Percentiles rank a stretch among this genome's conserved stretches.
phyloP scores from a whole-genome alignment of 2,888 invertebrate genomes.

The Anaspis maculata region DNA sequence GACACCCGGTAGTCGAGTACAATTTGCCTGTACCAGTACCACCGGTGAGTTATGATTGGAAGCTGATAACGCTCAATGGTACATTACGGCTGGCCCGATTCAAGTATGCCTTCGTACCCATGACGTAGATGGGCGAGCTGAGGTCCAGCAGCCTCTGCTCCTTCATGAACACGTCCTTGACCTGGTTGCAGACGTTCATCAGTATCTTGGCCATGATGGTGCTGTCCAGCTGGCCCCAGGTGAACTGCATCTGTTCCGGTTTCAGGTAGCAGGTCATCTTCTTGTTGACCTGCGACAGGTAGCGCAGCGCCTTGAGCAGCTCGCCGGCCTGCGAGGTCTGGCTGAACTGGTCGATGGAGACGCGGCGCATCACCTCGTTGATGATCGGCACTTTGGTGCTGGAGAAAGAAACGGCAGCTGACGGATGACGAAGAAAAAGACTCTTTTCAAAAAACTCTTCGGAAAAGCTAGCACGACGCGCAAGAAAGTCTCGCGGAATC shows the following conservation, averaged over 20 bases:
- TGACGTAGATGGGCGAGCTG: constrained; percentile 48
- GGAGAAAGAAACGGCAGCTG: constrained; percentile 29
- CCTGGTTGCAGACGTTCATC: constrained; percentile 44
- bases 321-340: constrained; percentile 49
- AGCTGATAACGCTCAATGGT: too few species aligned
- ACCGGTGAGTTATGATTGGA: background rate
- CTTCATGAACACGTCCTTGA: constrained; percentile 42
- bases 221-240: constrained; percentile 34
- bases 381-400: constrained; percentile 23
- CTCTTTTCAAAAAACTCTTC: too few species aligned
- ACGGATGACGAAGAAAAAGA: constrained; percentile 6
- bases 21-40: too few species aligned
- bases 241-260: constrained; percentile 23
- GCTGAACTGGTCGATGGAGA: constrained; percentile 47
- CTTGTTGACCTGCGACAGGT: constrained; percentile 24
- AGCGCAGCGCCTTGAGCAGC: constrained; percentile 43
- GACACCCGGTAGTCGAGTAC: too few species aligned
- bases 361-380: constrained; percentile 23
- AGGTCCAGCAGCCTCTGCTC: constrained; percentile 49
- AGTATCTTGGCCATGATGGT: constrained; percentile 44
- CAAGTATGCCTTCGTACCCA: constrained; percentile 39
- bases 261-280: constrained; percentile 12
- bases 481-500: too few species aligned
- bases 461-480: too few species aligned
- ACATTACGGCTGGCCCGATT: too few species aligned